Base-by-base conservation (phyloP, 2,888 invertebrate species). In the Spilosoma lubricipeda region DNA sequence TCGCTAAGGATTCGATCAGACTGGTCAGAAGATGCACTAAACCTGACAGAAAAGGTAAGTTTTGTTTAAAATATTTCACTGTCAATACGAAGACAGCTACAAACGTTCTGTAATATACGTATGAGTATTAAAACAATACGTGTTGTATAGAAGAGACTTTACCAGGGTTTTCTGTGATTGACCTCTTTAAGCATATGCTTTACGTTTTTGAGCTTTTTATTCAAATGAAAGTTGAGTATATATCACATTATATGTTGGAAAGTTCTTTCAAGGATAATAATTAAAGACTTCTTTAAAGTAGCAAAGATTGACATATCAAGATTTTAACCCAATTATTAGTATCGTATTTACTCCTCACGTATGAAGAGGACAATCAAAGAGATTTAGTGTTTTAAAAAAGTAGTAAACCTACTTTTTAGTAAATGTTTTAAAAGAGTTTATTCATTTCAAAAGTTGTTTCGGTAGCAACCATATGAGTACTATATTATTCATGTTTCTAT, bases 1-100 rank as follows among this genome's bases (percentile, higher is more conserved):
- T 99, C 94, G 97, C 99, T 89, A 99, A 99, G 96, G 99, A 99
- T 94, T 99, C 99, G 48, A 97, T 99, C 90, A 97, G 99, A 95
- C 97, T 99, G 90, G 99, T 99, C 64, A 99, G 99, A 95, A 98
- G 99, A 93, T 99, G 99, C 95, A 99, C 99, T 75, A 99, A 99
- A 95, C 99, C 99, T 73, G 99, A 99, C 93, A 97, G 99, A 90
- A 99, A 99, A 98, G 99, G 99, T 99, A 75, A 82, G 84, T 77
- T 71, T 66, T 68, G 7, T 20, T 63, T 69, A 0, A 30, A 45
- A 48, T 48, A 11, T 48, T n/a, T 5, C 36, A n/a, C 30, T 45
- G 30, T 15, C 2, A 23, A 45, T 27, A 23, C 15, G 42, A 45
- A 30, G 30, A 42, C 2, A 20, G 42, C 18, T n/a, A 30, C 20